These are phyloP conservation scores for Monopis laevigella DNA, from an alignment of 2,888 invertebrate species.

Conservation along the genomic window DNA sequence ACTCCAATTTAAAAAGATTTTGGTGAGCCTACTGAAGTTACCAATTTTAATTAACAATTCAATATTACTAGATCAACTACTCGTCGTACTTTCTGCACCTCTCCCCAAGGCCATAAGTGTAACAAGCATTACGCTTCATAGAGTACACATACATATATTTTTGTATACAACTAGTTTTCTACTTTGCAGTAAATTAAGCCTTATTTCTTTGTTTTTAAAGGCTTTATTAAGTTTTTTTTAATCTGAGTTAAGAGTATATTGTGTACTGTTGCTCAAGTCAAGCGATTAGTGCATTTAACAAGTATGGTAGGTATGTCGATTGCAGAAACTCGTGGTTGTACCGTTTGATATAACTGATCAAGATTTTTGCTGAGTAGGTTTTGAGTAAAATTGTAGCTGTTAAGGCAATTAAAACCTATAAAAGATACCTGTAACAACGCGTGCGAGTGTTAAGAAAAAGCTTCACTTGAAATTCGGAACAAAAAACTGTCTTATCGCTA, in stretches of 20 bases:
- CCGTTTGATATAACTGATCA: not conserved
- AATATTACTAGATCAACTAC: too few relatives aligned
- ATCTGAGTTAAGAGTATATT: not conserved
- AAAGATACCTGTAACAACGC: too few relatives aligned
- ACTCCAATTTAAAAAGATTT: too few relatives aligned
- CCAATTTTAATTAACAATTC: too few relatives aligned
- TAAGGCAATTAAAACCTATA: too few relatives aligned
- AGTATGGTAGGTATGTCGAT: slow-evolving; percentile 7
- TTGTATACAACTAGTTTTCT: not conserved
- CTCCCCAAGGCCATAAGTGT: slow-evolving; percentile 7
- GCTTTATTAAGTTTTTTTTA: not conserved
- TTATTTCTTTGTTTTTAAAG: not conserved
- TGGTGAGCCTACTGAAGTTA: too few relatives aligned
- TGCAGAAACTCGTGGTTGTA: slow-evolving; percentile 1
- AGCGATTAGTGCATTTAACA: slow-evolving; percentile 3
- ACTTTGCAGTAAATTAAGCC: not conserved
- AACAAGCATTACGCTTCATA: slow-evolving; percentile 8
- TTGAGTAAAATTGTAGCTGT: too few relatives aligned
- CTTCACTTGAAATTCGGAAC: too few relatives aligned
- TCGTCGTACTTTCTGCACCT: slow-evolving; percentile 9
- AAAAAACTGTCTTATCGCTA: too few relatives aligned
- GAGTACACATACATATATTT: not conserved
- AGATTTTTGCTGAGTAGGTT: too few relatives aligned
- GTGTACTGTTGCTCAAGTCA: slow-evolving; percentile 1
- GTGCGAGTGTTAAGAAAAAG: too few relatives aligned